Base-by-base conservation (phyloP, 2,888 invertebrate genomes). In the Caenorhabditis sp. region DNA sequence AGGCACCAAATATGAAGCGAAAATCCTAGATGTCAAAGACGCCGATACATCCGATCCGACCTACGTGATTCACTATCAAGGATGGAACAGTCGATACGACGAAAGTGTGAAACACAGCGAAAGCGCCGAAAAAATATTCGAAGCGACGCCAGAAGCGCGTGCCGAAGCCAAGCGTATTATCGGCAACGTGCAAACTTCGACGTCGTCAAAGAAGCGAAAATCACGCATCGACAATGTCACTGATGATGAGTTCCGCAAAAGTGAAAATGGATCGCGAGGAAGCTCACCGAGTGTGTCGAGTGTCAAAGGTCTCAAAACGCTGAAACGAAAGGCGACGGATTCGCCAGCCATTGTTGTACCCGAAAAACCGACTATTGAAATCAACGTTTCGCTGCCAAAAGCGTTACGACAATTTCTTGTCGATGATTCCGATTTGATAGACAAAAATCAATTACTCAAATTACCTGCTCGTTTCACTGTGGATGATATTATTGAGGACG, bases 21-120 rank as follows among this genome's bases (percentile, higher is more conserved):
- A 67, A 63, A 53, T 78, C 0, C 17, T 60, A 1, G 71, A 66
- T 10, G 53, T 64, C 0, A 65, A 62, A 20, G 53, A 59, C 7
- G 43, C 38, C 1, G 43, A 53, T 1, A 14, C 23, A 0, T 23
- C 27, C 4, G 61, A 67, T 27, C 59, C 43, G 23, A 38, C 20
- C n/a, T 73, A 73, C 49, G 4, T 57, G 1, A 31, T 78, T 20
- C 78, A 78, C 36, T 78, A 69, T 53, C 20, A 58, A 57, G 78
- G 78, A 4, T 78, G 76, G 76, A 64, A 73, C 38, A 52, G 27
- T 23, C 67, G 76, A 8, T 61, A 78, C 59, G 78, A 78, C 54
- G 73, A 73, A 25, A 36, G 26, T 12, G 53, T 78, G 1, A 25
- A 49, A 1, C 4, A 50, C 36, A 52, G 49, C 5, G 50, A 72